Evolutionary conservation across 1,140 invertebrate species (phyloP), one percentile per base, ranked within the genome.

Genomic region (Scaptomyza graminum): DNA sequence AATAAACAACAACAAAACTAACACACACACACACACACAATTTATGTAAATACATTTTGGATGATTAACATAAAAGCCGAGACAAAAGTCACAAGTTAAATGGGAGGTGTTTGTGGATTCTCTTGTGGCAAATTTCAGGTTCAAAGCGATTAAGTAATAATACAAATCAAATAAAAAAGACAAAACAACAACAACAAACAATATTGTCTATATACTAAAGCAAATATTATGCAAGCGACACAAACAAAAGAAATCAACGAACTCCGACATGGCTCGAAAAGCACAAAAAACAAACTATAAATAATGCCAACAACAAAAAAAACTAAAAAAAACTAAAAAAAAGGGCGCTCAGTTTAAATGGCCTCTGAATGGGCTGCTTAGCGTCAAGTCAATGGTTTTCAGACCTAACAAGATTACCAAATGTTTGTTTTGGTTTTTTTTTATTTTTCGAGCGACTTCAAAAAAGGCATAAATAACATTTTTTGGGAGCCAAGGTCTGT

Each of bases 81-180:
- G 69, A 76, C 57, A 5, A 66, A 5, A 66, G 65, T 49, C 41
- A 54, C 76, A n/a, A 59, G 5, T 6, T 63, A 78, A 80, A 72
- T 63, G 69, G 34, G 57, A 55, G 31, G 44, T 76, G 57, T 74
- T 61, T 54, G 65, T 60, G 44, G 50, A 5, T 56, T 51, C 43
- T 52, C 12, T 47, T 31, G 25, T 61, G 43, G 52, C 61, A 34
- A 9, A 9, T 34, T 34, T 85, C 82, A 85, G 82, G 82, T 85
- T 85, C 82, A 85, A 85, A 87, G 82, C 82, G 82, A 85, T 85
- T 85, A 85, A 85, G 82, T 85, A 82, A 85, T 82, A 85, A 87
- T 80, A 85, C 82, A 85, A 82, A 85, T 85, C 82, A 85, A 85
- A 85, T 44, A 51, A 56, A 57, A 56, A 57, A 37, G 60, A 69